These are phyloP conservation scores for Microcebus tavaratra DNA, from an alignment of 2,113 vertebrate species.

Conservation along the genomic window DNA sequence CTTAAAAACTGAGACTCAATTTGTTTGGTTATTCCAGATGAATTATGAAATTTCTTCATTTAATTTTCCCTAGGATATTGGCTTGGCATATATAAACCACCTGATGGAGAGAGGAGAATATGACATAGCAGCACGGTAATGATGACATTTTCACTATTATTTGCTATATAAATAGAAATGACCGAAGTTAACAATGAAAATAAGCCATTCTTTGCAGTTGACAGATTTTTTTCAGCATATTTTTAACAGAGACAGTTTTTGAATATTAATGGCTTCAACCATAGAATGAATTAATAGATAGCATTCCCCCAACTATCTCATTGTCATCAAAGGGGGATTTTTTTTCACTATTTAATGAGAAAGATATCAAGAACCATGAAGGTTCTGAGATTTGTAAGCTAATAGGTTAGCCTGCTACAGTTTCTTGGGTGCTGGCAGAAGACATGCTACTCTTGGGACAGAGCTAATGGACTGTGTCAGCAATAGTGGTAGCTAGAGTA, in stretches of 20 bases:
- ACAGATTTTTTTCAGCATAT: not conserved
- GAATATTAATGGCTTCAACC: not conserved
- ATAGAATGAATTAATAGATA: not conserved
- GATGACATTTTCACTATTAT: not conserved
- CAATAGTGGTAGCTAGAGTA: not conserved
- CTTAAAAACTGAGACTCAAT: not conserved
- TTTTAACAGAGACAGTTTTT: not conserved
- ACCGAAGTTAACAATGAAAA: not conserved
- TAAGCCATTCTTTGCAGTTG: not conserved
- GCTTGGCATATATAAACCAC: constrained; percentile 96
- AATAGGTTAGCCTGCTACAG: not conserved
- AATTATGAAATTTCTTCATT: constrained; percentile 41
- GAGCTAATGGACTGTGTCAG: not conserved
- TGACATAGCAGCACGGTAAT: constrained; percentile 93
- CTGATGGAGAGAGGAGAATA: constrained; percentile 94
- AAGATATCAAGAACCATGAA: not conserved
- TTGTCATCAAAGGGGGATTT: not conserved
- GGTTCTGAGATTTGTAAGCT: not conserved
- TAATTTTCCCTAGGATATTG: constrained; percentile 90
- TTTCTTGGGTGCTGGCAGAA: not conserved
- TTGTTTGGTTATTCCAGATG: not conserved
- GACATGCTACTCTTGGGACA: not conserved
- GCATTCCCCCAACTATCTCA: not conserved
- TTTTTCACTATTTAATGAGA: not conserved
- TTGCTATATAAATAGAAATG: not conserved